Evolutionary conservation across 2,113 vertebrate species (phyloP).

Genomic region (Gopherus flavomarginatus): DNA sequence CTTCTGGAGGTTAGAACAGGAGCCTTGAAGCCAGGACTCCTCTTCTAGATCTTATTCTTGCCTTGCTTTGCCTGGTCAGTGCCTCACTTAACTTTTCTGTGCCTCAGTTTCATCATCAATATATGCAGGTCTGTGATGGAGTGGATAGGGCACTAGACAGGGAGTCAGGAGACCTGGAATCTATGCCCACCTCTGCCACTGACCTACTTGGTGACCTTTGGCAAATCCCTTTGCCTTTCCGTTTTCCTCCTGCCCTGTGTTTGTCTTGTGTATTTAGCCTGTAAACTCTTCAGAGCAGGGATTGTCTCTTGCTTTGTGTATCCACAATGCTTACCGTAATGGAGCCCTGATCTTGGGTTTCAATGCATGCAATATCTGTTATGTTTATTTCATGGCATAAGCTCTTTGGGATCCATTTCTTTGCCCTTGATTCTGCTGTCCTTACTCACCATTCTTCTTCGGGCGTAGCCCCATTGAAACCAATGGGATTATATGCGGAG

Average conservation of each 20-base stretch:
- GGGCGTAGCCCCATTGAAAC: background rate
- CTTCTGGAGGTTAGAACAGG: background rate
- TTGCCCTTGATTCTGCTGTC: background rate
- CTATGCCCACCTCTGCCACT: background rate
- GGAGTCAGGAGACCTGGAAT: background rate
- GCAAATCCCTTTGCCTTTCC: background rate
- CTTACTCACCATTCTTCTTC: background rate
- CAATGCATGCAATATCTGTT: no score
- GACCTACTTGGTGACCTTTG: background rate
- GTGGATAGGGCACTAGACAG: background rate
- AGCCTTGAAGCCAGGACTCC: background rate
- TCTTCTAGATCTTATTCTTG: background rate
- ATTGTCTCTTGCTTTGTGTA: background rate
- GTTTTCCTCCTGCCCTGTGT: background rate
- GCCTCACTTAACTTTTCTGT: background rate
- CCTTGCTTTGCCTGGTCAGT: background rate
- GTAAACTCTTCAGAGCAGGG: background rate
- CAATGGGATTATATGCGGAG: background rate
- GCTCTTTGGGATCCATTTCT: background rate
- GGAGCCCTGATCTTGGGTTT: background rate
- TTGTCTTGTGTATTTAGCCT: background rate
- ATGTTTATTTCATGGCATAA: background rate
- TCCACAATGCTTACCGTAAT: background rate
- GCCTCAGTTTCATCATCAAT: background rate
- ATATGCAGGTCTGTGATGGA: background rate